Conservation (phyloP, 1,140 invertebrate species). For the Asobara japonica region DNA sequence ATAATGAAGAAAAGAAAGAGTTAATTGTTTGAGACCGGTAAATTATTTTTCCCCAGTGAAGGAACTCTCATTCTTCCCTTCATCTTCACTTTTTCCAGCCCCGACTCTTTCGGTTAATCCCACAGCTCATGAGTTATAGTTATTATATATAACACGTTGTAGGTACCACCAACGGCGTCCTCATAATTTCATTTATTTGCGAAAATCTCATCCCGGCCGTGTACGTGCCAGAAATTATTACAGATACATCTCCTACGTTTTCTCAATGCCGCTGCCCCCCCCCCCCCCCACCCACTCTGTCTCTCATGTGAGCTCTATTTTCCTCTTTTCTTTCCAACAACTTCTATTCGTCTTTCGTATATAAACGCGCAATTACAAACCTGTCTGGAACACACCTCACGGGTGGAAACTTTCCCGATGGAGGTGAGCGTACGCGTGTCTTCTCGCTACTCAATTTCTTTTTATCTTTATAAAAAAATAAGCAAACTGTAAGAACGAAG, state of each 20-base stretch:
- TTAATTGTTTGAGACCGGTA: background rate
- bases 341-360: background rate
- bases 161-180: background rate
- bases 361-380: slow-evolving; percentile 13
- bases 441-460: background rate
- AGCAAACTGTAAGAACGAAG: background rate
- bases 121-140: background rate
- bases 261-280: background rate
- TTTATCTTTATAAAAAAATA: background rate
- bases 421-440: background rate
- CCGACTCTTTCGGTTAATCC: background rate
- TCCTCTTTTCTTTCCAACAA: too few species aligned
- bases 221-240: slow-evolving; percentile 47
- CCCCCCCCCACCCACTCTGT: too few species aligned
- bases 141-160: background rate
- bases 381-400: slow-evolving; percentile 16
- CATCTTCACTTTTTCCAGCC: background rate
- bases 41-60: slow-evolving; percentile 13
- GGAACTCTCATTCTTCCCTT: background rate
- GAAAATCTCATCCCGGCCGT: slow-evolving; percentile 39
- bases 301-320: slow-evolving; percentile 5
- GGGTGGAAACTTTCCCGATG: background rate
- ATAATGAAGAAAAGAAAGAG: background rate
- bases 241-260: slow-evolving; percentile 6
- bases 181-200: slow-evolving; percentile 50